Conservation (phyloP, 2,797 vertebrate species). For the Anguilla anguilla region DNA sequence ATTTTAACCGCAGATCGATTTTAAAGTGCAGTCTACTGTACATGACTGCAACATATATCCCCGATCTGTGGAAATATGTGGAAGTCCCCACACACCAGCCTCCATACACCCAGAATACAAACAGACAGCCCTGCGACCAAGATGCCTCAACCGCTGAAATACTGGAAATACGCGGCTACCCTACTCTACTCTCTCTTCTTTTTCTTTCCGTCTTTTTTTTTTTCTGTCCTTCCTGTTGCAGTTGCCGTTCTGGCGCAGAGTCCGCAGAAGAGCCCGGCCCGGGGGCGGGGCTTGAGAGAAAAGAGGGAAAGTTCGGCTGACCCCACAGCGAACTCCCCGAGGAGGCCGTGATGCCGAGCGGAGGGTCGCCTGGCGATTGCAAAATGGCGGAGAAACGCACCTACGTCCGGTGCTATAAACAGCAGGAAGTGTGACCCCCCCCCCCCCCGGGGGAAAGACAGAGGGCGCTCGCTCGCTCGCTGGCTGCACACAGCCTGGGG, state of each 20-base stretch:
- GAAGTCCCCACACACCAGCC: background rate
- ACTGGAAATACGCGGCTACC: background rate
- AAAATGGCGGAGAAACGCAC: too few species aligned
- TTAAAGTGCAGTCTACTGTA: background rate
- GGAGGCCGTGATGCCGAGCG: background rate
- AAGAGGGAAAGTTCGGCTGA: conserved; percentile 15
- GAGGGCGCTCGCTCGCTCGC: background rate
- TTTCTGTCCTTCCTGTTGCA: background rate
- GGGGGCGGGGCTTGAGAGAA: background rate
- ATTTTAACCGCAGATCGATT: background rate
- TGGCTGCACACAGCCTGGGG: background rate
- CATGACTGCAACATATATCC: background rate
- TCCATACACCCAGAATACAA: background rate
- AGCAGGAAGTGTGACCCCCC: background rate
- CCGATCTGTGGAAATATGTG: background rate
- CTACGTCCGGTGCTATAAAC: background rate
- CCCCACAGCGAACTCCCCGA: background rate
- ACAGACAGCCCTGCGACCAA: background rate
- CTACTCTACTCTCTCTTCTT: background rate
- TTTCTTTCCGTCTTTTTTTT: background rate
- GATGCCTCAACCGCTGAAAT: background rate
- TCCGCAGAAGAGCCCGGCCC: background rate
- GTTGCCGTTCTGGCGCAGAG: background rate
- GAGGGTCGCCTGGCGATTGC: background rate
- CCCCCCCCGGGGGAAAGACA: background rate